These are phyloP conservation scores for Choristoneura rosaceana DNA, from an alignment of 2,888 invertebrate genomes.

Conservation along the genomic window DNA sequence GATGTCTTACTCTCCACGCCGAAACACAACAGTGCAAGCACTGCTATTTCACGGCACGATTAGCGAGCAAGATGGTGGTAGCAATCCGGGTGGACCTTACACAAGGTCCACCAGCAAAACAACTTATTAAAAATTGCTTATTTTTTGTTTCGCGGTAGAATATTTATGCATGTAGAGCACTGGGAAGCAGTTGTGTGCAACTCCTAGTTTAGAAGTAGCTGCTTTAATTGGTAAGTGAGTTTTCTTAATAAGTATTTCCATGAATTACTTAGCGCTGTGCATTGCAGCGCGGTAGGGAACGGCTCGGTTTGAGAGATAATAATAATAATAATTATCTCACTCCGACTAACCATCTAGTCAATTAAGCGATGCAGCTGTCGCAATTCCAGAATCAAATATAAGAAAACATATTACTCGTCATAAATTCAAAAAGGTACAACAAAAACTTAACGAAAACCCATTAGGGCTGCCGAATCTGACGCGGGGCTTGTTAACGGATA, in stretches of 20 bases:
- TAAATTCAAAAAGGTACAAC: constrained; percentile 79
- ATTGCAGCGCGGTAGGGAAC: constrained; percentile 8
- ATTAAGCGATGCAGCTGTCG: constrained; percentile 79
- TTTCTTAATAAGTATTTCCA: constrained; percentile 28
- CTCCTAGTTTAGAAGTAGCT: constrained; percentile 5
- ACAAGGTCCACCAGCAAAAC: too few species aligned
- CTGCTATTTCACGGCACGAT: too few species aligned
- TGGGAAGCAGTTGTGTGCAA: constrained; percentile 16
- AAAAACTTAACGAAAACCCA: constrained; percentile 85
- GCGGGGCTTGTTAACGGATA: constrained; percentile 84
- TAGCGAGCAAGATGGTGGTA: too few species aligned
- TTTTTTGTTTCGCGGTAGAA: neutral
- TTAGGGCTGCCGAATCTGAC: constrained; percentile 86
- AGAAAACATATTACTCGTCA: constrained; percentile 76
- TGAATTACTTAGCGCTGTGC: constrained; percentile 26
- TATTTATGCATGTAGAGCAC: constrained; percentile 15
- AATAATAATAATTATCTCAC: too few species aligned
- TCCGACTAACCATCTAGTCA: constrained; percentile 54
- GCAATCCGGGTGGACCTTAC: too few species aligned
- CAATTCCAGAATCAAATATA: constrained; percentile 70
- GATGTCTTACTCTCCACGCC: too few species aligned
- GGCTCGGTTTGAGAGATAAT: too few species aligned
- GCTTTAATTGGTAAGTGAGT: constrained; percentile 31
- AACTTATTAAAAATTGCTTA: neutral
- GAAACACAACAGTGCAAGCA: too few species aligned